Conservation (phyloP, 2,113 vertebrate species). For the Meriones unguiculatus region DNA sequence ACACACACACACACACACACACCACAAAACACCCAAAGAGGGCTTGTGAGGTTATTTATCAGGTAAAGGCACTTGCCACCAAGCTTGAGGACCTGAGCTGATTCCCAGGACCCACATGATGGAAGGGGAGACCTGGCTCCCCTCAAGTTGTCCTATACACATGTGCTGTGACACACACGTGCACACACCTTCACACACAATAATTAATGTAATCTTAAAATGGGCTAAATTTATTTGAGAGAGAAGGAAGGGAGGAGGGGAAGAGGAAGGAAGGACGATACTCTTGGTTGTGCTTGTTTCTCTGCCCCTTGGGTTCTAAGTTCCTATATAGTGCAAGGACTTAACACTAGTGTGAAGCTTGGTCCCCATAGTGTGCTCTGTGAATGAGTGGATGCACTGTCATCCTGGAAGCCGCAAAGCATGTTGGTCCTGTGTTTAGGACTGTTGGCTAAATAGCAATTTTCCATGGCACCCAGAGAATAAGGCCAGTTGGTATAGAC, state of each 20-base stretch:
- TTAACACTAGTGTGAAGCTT: neutral
- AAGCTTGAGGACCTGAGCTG: neutral
- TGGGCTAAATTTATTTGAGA: neutral
- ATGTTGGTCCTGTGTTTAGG: neutral
- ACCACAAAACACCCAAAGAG: neutral
- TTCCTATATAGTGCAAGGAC: neutral
- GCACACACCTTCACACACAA: too few species aligned
- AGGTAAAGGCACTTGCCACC: neutral
- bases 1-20: neutral
- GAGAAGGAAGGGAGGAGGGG: neutral
- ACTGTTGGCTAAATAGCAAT: neutral
- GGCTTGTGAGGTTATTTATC: neutral
- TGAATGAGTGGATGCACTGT: neutral
- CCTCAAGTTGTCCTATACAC: neutral
- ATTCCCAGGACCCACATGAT: neutral
- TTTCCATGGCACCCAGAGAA: conserved; percentile 12
- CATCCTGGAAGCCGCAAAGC: neutral
- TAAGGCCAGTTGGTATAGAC: conserved; percentile 51
- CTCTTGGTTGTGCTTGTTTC: neutral
- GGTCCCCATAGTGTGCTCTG: neutral
- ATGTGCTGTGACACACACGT: neutral
- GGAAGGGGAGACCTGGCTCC: neutral
- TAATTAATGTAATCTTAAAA: neutral
- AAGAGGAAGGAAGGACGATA: neutral
- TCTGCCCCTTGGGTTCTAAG: neutral